Evolutionary conservation across 2,888 invertebrate genomes (phyloP), one percentile per base, ranked within the genome.

Genomic region (Dolichomitus sp.): DNA sequence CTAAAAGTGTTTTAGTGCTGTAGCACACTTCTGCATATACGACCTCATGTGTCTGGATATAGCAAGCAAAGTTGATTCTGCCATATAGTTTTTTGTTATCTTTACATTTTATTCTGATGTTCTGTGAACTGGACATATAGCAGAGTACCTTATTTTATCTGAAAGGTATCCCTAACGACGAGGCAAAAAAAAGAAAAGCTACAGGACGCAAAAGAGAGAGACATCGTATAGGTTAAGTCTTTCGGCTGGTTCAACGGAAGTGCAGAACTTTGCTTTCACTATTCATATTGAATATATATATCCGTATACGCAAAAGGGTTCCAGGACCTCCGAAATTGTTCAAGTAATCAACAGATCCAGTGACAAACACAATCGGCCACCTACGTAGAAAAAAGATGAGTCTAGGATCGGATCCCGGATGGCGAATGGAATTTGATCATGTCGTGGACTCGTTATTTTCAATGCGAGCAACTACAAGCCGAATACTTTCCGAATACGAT

Each of bases 1-100:
- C 57, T 57, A 37, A 63, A 78, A 70, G 65, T 59, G 57, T 42
- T 65, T 14, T 57, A 42, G 70, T 48, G 19, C 17, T 9, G n/a
- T 65, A 52, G 50, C 33, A 23, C 12, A 23, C 12, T 45, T 54
- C 17, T n/a, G 17, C 4, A 48, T 33, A 61, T 7, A 50, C 17
- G 50, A 50, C 30, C 27, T 7, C n/a, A n/a, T n/a, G 12, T 40
- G 23, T 23, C 17, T 11, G 19, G 5, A 17, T 14, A 14, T 50
- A 23, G 23, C 52, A 17, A 75, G 27, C 63, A 54, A 66, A 5
- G 48, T 9, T 17, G 23, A 40, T 40, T 52, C n/a, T 23, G 1
- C 37, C 7, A 9, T 37, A 9, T 37, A 37, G 0, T 37, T 37
- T 37, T 9, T 37, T 37, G 23, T 9, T 9, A 37, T 37, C 37